Conservation (phyloP, 92 coral and sea anemone genomes). For the Siderastrea siderea region DNA sequence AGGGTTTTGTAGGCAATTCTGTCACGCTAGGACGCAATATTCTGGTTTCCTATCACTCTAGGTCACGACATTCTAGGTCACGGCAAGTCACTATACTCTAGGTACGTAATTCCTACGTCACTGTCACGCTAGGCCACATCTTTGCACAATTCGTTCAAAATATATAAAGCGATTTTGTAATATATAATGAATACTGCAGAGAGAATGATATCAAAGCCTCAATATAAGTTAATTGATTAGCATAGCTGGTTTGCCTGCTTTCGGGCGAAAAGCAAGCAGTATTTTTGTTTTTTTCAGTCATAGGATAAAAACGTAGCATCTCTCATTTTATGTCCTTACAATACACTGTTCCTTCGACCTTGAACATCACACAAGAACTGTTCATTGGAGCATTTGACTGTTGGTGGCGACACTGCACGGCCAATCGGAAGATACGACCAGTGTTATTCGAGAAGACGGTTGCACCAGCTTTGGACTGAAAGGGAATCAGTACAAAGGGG, state of each 20-base stretch:
- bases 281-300: neutral
- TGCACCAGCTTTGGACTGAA: constrained; percentile 15
- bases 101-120: too few species aligned
- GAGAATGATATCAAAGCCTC: too few species aligned
- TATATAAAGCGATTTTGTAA: too few species aligned
- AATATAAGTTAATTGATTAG: too few species aligned
- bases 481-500: neutral
- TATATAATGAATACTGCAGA: too few species aligned
- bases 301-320: neutral
- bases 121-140: too few species aligned
- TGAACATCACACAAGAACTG: constrained; percentile 32
- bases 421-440: constrained; percentile 26
- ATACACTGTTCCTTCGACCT: neutral
- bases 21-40: too few species aligned
- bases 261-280: neutral
- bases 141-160: too few species aligned
- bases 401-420: constrained; percentile 7
- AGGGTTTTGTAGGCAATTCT: too few species aligned
- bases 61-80: too few species aligned
- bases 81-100: too few species aligned
- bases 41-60: too few species aligned
- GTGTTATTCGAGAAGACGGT: neutral
- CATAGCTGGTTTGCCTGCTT: neutral
- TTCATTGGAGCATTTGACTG: neutral
- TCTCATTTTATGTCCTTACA: constrained; percentile 6